phyloP scores from a whole-genome alignment of 2,113 vertebrate species.

The Centropristis striata region DNA sequence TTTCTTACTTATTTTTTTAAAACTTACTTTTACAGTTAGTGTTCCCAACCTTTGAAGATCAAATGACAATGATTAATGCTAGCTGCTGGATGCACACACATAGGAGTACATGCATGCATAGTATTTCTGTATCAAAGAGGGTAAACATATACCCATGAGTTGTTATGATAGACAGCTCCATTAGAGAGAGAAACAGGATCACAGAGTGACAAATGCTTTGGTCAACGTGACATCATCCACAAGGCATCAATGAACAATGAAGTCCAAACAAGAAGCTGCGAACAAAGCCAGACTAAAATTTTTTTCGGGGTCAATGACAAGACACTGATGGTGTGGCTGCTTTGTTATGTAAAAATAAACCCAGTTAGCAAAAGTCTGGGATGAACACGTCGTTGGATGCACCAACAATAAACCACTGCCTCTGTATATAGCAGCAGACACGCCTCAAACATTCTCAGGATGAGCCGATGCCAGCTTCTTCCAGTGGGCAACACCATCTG shows the following conservation, averaged over 20 bases:
- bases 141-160: not conserved
- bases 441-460: conserved; percentile 31
- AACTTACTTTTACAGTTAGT: no score
- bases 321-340: conserved; percentile 21
- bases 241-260: conserved; percentile 57
- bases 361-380: conserved; percentile 5
- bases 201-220: conserved; percentile 8
- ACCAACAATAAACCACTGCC: conserved; percentile 24
- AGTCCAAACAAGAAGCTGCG: conserved; percentile 1
- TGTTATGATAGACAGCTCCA: not conserved
- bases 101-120: not conserved
- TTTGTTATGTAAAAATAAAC: conserved; percentile 23
- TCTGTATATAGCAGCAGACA: conserved; percentile 18
- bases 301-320: conserved; percentile 22
- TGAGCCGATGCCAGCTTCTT: conserved; percentile 25
- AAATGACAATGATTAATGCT: not conserved
- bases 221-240: conserved; percentile 39
- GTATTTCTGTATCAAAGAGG: not conserved
- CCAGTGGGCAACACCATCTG: conserved; percentile 16
- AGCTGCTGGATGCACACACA: not conserved
- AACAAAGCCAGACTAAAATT: conserved; percentile 26
- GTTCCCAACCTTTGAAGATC: no score
- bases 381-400: conserved; percentile 6
- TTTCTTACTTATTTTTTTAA: no score
- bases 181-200: conserved; percentile 17